phyloP scores from a whole-genome alignment of 2,888 invertebrate species.

The Apotomis turbidana region DNA sequence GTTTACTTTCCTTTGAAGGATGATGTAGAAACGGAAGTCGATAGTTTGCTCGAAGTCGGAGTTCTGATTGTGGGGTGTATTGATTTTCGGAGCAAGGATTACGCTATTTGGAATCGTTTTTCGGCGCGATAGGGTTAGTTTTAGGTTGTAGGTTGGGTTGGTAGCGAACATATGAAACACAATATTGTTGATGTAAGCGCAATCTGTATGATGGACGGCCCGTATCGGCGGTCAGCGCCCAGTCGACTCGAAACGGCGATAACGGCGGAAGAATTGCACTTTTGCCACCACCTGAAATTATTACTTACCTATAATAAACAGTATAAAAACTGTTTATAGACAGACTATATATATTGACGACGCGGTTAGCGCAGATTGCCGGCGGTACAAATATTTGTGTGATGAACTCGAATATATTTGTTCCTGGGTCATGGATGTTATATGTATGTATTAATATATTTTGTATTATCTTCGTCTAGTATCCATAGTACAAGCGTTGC shows the following conservation, averaged over 20 bases:
- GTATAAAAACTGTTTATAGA: too few relatives aligned
- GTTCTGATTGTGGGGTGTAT: slow-evolving; percentile 56
- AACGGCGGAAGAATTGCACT: slow-evolving; percentile 51
- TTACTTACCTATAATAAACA: not conserved
- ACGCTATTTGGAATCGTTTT: slow-evolving; percentile 42
- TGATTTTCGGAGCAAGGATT: slow-evolving; percentile 53
- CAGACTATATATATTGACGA: too few relatives aligned
- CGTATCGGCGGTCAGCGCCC: slow-evolving; percentile 70
- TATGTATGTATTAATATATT: too few relatives aligned
- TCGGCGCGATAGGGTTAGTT: slow-evolving; percentile 45
- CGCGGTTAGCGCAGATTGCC: too few relatives aligned
- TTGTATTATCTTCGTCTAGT: too few relatives aligned
- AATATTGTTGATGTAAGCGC: slow-evolving; percentile 82
- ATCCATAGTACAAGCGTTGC: too few relatives aligned
- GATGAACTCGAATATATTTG: too few relatives aligned
- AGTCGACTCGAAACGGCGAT: slow-evolving; percentile 78
- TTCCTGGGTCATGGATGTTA: too few relatives aligned
- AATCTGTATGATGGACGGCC: slow-evolving; percentile 81
- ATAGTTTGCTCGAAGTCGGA: slow-evolving; percentile 47
- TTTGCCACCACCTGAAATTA: slow-evolving; percentile 34
- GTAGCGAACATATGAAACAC: slow-evolving; percentile 62
- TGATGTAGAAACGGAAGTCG: slow-evolving; percentile 45
- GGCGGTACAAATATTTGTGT: too few relatives aligned
- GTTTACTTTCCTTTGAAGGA: slow-evolving; percentile 46
- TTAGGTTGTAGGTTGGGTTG: slow-evolving; percentile 43